Percentiles rank a stretch among this genome's conserved stretches.
Evolutionary conservation across 2,888 invertebrate genomes (phyloP).

Genomic region (Axea sp.): DNA sequence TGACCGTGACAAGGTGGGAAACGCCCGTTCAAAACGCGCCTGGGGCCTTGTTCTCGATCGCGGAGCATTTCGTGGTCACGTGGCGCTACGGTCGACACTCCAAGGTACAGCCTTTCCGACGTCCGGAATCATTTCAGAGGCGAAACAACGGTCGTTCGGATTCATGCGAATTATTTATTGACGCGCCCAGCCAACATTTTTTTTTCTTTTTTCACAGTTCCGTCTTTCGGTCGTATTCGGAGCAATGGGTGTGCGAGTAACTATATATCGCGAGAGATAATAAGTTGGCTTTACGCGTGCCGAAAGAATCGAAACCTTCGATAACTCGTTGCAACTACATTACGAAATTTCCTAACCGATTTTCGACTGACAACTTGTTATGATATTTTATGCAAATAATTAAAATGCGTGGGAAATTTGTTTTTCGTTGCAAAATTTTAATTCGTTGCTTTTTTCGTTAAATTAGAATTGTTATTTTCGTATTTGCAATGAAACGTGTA

Average conservation of each 20-base stretch:
- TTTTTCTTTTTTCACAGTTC: constrained; percentile 22
- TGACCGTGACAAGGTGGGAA: constrained; percentile 66
- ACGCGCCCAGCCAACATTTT: constrained; percentile 35
- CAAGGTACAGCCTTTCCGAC: constrained; percentile 43
- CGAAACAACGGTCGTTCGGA: constrained; percentile 41
- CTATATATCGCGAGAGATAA: constrained; percentile 34
- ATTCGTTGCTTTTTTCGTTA: no score
- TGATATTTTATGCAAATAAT: no score
- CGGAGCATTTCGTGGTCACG: constrained; percentile 60
- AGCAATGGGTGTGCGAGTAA: constrained; percentile 27
- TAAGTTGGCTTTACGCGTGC: constrained; percentile 46
- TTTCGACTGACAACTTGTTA: constrained; percentile 12
- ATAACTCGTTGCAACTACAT: constrained; percentile 40
- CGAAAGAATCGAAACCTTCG: constrained; percentile 28
- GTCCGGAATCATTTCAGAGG: constrained; percentile 17
- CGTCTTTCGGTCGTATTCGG: constrained; percentile 3
- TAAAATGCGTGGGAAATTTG: no score
- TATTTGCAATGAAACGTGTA: no score
- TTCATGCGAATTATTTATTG: constrained; percentile 48
- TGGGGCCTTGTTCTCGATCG: constrained; percentile 56
- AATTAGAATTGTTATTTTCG: no score
- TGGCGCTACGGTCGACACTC: constrained; percentile 41
- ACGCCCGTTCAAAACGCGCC: constrained; percentile 60
- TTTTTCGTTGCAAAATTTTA: no score
- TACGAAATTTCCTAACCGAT: constrained; percentile 12